phyloP scores from a whole-genome alignment of 2,113 vertebrate species.

The Antigone vipio region DNA sequence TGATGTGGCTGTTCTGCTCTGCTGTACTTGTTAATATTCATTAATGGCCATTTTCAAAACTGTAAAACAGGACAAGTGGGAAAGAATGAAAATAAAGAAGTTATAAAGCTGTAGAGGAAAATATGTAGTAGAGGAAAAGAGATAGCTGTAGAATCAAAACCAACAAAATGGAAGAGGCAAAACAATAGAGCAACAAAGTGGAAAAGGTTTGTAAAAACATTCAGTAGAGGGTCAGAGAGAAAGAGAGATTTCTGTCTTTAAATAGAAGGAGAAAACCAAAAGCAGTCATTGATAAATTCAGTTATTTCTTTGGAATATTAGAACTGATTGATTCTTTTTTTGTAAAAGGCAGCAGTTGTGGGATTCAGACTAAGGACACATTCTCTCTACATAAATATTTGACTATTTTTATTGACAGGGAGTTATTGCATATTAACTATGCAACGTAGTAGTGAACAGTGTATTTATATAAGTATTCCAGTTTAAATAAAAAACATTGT shows the following conservation, averaged over 20 bases:
- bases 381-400: not conserved
- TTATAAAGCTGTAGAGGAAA: not conserved
- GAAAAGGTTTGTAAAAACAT: not conserved
- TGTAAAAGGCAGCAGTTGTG: not conserved
- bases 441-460: not conserved
- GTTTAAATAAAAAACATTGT: not conserved
- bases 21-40: not conserved
- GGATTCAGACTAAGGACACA: not conserved
- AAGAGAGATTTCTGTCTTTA: not conserved
- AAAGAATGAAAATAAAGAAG: not conserved
- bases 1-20: not conserved
- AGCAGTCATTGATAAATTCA: not conserved
- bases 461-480: not conserved
- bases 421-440: not conserved
- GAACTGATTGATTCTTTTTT: not conserved
- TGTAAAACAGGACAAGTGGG: not conserved
- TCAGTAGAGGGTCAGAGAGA: not conserved
- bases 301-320: not conserved
- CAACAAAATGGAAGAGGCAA: not conserved
- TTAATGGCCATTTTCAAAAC: not conserved
- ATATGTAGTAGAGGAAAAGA: not conserved
- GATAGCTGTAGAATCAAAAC: not conserved
- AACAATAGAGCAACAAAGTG: not conserved
- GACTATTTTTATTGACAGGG: not conserved
- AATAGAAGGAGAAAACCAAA: not conserved